Evolutionary conservation across 2,888 invertebrate genomes (phyloP).

Genomic region (Leptopilina drosophilae): DNA sequence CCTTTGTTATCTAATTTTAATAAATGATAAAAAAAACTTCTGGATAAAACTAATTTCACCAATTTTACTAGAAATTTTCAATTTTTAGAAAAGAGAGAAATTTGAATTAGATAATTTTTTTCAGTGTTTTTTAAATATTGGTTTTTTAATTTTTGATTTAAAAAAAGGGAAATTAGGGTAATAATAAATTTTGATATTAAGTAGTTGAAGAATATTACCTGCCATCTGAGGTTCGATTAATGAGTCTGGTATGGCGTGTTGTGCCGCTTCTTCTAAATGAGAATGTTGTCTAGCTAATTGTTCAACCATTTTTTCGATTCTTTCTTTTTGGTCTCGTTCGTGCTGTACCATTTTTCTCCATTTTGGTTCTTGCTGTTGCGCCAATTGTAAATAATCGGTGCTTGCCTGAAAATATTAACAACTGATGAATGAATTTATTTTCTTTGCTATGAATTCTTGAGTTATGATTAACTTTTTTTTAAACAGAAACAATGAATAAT

Average conservation of each 20-base stretch:
- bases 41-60: too few species aligned
- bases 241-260: constrained; percentile 78
- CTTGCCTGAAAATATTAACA: constrained; percentile 83
- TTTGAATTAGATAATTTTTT: too few species aligned
- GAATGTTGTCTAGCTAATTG: constrained; percentile 98
- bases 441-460: neutral
- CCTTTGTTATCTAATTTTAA: too few species aligned
- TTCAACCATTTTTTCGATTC: constrained; percentile 97
- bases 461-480: too few species aligned
- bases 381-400: constrained; percentile 92
- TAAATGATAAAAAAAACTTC: too few species aligned
- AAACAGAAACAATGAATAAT: too few species aligned
- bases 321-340: constrained; percentile 95
- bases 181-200: constrained; percentile 28
- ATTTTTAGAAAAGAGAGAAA: too few species aligned
- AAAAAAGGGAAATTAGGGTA: too few species aligned
- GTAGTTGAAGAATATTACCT: constrained; percentile 62
- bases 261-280: constrained; percentile 94
- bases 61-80: too few species aligned
- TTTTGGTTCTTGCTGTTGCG: constrained; percentile 92
- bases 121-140: too few species aligned
- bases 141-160: too few species aligned
- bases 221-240: constrained; percentile 45
- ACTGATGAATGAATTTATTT: too few species aligned
- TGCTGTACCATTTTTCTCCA: constrained; percentile 96